Evolutionary conservation across 2,888 invertebrate genomes (phyloP).

Genomic region (Mantis religiosa): DNA sequence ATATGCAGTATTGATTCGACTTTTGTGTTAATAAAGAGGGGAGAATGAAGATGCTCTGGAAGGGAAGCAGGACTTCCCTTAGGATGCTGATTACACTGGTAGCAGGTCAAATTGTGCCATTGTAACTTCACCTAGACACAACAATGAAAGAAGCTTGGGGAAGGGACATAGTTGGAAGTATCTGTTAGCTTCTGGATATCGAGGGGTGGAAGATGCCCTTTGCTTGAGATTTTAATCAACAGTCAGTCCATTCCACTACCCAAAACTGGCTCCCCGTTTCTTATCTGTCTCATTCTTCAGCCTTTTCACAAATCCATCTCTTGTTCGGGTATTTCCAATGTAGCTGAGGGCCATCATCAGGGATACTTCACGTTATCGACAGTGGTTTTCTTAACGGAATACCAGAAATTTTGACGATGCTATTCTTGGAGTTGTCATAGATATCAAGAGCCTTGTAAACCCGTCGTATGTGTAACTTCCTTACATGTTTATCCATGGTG

Average conservation of each 20-base stretch:
- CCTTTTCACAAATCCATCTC: not conserved
- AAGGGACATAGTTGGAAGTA: not conserved
- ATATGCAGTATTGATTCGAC: not conserved
- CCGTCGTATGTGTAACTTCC: no score
- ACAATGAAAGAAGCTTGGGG: not conserved
- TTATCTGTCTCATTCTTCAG: not conserved
- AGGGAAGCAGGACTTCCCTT: not conserved
- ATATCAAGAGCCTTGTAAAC: no score
- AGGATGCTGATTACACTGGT: not conserved
- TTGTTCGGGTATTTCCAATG: not conserved
- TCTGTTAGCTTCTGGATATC: not conserved
- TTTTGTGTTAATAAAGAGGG: not conserved
- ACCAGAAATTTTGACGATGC: no score
- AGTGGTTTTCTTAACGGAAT: no score
- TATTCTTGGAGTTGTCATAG: no score
- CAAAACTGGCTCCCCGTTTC: not conserved
- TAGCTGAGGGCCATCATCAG: no score
- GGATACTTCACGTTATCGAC: no score
- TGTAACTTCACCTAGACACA: not conserved
- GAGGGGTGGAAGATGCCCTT: not conserved
- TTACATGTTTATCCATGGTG: no score
- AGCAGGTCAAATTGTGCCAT: not conserved
- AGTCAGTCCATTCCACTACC: not conserved
- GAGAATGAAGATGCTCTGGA: not conserved
- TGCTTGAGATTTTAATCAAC: conserved; percentile 26